Evolutionary conservation across 2,113 vertebrate species (phyloP).

Genomic region (Casuarius casuarius): DNA sequence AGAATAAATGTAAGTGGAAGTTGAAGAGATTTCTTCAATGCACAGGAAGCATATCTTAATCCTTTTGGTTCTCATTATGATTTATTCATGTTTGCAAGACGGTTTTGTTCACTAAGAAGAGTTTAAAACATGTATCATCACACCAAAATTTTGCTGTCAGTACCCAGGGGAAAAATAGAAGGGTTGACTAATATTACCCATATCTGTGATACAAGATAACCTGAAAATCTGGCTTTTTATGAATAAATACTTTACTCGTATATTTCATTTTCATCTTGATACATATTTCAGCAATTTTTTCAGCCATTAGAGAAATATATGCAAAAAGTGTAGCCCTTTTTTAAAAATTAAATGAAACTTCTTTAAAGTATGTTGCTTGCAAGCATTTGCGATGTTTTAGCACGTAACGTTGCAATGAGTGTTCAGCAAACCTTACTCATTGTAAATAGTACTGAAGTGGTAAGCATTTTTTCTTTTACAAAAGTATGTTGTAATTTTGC

Average conservation of each 20-base stretch:
- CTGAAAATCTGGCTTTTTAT: not conserved
- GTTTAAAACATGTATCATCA: not conserved
- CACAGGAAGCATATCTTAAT: not conserved
- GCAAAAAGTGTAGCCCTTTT: not conserved
- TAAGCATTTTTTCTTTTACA: fast-evolving
- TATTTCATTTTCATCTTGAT: not conserved
- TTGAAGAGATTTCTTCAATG: not conserved
- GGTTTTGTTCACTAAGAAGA: not conserved
- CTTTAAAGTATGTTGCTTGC: not conserved
- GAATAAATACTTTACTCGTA: not conserved
- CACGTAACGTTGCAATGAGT: not conserved
- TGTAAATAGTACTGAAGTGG: not conserved
- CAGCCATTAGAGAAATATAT: not conserved
- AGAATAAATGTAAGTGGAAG: not conserved
- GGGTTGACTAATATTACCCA: not conserved
- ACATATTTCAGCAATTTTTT: not conserved
- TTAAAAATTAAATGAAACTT: not conserved
- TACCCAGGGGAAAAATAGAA: not conserved
- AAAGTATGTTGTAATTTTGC: constrained; percentile 24
- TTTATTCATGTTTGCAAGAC: not conserved
- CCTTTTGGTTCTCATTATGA: not conserved
- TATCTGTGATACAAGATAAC: not conserved
- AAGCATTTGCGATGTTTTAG: not conserved
- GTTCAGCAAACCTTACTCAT: not conserved
- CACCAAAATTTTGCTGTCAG: not conserved